Base-by-base conservation (phyloP, 2,797 vertebrate genomes). In the Cossypha polioptera region DNA sequence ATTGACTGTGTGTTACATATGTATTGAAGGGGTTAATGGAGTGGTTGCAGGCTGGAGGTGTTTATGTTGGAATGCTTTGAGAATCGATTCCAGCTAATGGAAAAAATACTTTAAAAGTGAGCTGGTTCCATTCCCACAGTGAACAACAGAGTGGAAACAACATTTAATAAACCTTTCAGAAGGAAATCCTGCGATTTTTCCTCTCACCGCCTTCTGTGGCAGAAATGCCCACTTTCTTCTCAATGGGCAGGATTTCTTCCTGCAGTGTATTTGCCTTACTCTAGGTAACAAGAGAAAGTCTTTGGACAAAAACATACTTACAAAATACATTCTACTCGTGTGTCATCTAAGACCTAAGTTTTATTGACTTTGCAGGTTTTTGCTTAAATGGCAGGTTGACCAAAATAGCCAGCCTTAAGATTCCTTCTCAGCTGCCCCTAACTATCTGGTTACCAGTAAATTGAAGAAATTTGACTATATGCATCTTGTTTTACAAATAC, bases 81-180 rank as follows among this genome's bases (percentile, higher is more conserved):
- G 91, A 97, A 97, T 97, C 36, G 4, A 97, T 98, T 91, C 69
- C 47, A 81, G 63, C 97, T 97, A 97, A 97, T 97, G 97, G 95
- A 95, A 86, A 95, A 95, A 96, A 86, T 87, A 88, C 96, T 97
- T 96, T 97, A 80, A 74, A 95, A 97, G 88, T 94, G 96, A 95
- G 84, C 68, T 66, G 61, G 76, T 90, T 90, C 95, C 11, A 11
- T 97, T 97, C 93, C 92, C 92, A 88, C 92, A 92, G 93, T 95
- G 93, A 97, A 90, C 95, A 92, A 84, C 77, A 89, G 59, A 89
- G 73, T 85, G 74, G 77, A 87, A 97, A 63, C 95, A 96, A 65
- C 63, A 36, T 50, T 95, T 88, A 95, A 86, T 96, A 95, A 96
- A 94, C 92, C 78, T 47, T 84, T 67, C 36, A 69, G 75, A 86